Evolutionary conservation across 2,797 vertebrate genomes (phyloP), one percentile per base, ranked within the genome.

Genomic region (Gouania willdenowi): DNA sequence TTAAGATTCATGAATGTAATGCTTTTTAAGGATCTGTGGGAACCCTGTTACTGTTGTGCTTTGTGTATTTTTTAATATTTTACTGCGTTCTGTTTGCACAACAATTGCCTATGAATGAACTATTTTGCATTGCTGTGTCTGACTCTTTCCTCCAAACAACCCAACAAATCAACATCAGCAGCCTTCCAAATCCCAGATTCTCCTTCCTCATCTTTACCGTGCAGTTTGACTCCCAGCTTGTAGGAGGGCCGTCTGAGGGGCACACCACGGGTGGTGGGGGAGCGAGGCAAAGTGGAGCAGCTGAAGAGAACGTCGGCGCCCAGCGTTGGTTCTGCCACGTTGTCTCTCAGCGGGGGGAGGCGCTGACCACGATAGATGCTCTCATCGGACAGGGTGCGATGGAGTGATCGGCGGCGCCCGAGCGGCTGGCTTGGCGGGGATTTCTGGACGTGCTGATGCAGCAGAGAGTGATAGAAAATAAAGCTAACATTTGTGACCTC

Each of bases 381-480:
- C 85, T 99, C 97, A 8, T 99, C 97, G 0, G 97, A 99, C 58
- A 99, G 87, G 1, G 97, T 99, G 10, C 97, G 90, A 55, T 98
- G 97, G 69, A 99, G 87, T 6, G 93, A 93, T 75, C 94, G 93
- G 26, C 89, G 89, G 19, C 79, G 90, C 13, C 87, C 87, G 24
- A 90, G 86, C 24, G 91, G 88, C 36, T 90, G 88, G 45, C 72
- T 72, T 5, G 91, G 89, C 9, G 91, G 90, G 0, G 92, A 92
- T 34, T 86, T 79, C 62, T 82, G 79, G 4, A 52, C 44, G 6
- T 75, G 74, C 72, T 75, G 62, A 2, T 4, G 5, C 3, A 9
- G 12, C 2, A 6, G 23, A 26, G 9, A 15, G 13, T 0, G 19
- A 22, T 19, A n/a, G 6, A 20, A 14, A 14, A 14, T 14, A 14